A percentile compares a stretch with the other conserved stretches of the same genome.
phyloP scores from a whole-genome alignment of 2,113 vertebrate species.

The Macaca fascicularis region DNA sequence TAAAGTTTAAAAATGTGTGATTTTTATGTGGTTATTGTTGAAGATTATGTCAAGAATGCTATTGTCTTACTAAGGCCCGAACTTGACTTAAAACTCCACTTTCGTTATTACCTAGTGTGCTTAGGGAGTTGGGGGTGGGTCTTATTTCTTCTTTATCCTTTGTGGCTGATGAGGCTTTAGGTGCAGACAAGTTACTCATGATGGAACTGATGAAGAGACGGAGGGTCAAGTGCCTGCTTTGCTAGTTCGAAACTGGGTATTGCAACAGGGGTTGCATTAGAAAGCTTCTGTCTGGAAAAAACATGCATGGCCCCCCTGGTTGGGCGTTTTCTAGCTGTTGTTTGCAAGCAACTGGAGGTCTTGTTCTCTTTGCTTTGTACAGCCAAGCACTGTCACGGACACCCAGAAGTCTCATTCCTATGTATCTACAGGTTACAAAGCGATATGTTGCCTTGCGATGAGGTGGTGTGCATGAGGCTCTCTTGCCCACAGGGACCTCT shows the following conservation, averaged over 20 bases:
- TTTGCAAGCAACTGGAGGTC: background rate
- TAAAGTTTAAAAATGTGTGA: background rate
- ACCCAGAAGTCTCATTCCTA: background rate
- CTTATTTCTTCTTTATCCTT: background rate
- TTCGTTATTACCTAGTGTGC: background rate
- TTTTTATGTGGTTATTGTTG: background rate
- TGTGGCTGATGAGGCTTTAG: background rate
- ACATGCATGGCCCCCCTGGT: accelerated
- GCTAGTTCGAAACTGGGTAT: background rate
- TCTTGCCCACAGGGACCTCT: no score
- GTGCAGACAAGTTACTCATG: background rate
- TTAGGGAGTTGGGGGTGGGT: background rate
- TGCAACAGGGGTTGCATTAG: no score
- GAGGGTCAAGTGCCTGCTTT: background rate
- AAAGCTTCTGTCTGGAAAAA: background rate
- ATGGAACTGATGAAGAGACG: no score
- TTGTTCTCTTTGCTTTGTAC: background rate
- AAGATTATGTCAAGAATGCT: background rate
- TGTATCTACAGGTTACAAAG: no score
- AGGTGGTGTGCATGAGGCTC: accelerated
- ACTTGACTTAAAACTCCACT: background rate
- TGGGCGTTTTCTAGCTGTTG: no score
- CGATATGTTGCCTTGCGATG: accelerated
- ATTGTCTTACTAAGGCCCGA: background rate
- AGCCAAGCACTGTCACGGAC: background rate